Evolutionary conservation across 1,140 invertebrate species (phyloP), one percentile per base, ranked within the genome.

Genomic region (Radopholus similis): DNA sequence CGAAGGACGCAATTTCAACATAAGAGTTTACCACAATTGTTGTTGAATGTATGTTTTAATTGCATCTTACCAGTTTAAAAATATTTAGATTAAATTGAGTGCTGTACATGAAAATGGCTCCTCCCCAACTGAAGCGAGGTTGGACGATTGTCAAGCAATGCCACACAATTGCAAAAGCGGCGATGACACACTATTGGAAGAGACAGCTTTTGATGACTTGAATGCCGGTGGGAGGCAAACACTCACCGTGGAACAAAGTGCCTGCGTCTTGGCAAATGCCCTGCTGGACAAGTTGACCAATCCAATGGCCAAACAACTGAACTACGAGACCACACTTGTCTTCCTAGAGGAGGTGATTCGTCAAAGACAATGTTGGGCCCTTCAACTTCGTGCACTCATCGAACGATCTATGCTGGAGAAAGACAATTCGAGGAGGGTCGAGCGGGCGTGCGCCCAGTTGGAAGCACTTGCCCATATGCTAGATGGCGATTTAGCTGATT

Each of bases 361-460:
- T 6, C 67, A 70, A 23, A 15, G 26, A 13, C 23, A 8, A 21
- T 71, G 49, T 55, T 71, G 69, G 69, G 73, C 70, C 35, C 11
- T 71, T 18, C 70, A 73, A 65, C 32, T 55, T n/a, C 30, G 57
- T 26, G 69, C 70, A 6, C 40, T 71, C 21, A 37, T 73, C 15
- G 69, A 71, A 38, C 53, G 69, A 9, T 72, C 51, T 26, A 38
- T 21, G 40, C 51, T 71, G 30, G 69, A 71, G 42, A 26, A 15
- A 35, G 28, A 53, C 6, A 70, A 71, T 40, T 9, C 9, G 2
- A 44, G 69, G 35, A 63, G 34, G 42, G 56, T 71, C 6, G 69
- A 71, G 56, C 35, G 69, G 42, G 69, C 69, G 13, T 71, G 69
- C 40, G 37, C 56, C 37, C 69, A 71, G 21, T 54, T 73, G 51